A percentile compares a stretch with the other conserved stretches of the same genome.
These are phyloP conservation scores for Psilopsiagon aurifrons DNA, from an alignment of 2,113 vertebrate species.

Conservation along the genomic window DNA sequence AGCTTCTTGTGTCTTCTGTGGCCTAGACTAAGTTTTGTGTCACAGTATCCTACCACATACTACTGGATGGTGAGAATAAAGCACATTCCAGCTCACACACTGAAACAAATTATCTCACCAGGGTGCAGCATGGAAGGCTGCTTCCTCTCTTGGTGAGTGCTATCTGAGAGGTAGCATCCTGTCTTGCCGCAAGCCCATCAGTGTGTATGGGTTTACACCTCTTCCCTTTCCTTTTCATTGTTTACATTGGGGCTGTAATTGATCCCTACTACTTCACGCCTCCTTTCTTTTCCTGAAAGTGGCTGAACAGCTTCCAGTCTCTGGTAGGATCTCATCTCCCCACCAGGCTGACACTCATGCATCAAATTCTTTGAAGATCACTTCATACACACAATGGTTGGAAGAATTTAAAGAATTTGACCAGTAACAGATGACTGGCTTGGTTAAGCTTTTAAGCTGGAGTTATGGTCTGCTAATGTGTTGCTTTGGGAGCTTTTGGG, in stretches of 20 bases:
- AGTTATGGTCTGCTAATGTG: not conserved
- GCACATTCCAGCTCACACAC: not conserved
- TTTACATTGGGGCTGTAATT: not conserved
- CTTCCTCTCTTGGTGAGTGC: not conserved
- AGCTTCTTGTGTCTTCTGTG: not conserved
- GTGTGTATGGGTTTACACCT: not conserved
- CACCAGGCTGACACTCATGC: not conserved
- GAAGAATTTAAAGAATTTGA: slow-evolving; percentile 10
- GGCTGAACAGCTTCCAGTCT: not conserved
- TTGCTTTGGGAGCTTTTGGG: not conserved
- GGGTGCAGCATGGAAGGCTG: not conserved
- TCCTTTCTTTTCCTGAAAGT: not conserved
- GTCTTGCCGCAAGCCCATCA: fast-evolving
- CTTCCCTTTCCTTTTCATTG: not conserved
- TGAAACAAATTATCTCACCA: not conserved
- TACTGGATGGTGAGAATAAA: not conserved
- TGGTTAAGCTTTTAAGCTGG: not conserved
- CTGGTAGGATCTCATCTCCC: not conserved
- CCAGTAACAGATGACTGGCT: not conserved
- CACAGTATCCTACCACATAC: not conserved
- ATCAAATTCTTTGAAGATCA: not conserved
- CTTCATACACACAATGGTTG: not conserved
- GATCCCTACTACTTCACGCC: not conserved
- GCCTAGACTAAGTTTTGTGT: not conserved
- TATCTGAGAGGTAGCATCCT: not conserved